Evolutionary conservation across 2,113 vertebrate genomes (phyloP), one percentile per base, ranked within the genome.

Genomic region (Sinocyclocheilus maitianheensis): DNA sequence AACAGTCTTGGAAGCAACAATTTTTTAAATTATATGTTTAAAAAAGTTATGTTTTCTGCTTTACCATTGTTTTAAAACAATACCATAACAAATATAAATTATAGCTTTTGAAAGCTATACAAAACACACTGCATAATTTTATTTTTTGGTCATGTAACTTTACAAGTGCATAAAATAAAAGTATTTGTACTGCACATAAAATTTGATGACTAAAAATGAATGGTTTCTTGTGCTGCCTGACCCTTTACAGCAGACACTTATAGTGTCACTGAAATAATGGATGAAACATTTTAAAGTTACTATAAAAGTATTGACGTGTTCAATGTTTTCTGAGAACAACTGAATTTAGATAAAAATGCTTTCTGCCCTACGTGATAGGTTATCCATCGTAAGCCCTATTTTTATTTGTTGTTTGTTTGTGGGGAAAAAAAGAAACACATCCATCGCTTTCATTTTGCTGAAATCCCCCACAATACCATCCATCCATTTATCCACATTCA

Each of bases 331-430:
- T 67, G 43, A 34, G 16, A 82, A 69, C 43, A 82, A 69, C 0
- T 82, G 43, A 69, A 82, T 69, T 69, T 67, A 51, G 80, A 82
- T 12, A n/a, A 18, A 82, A 82, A 69, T 30, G 0, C 16, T 13
- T 69, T 69, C 63, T 8, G 24, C 16, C 18, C 62, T 30, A 3
- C 8, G 2, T 48, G 62, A 81, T 46, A 37, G 12, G n/a, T 20
- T n/a, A 81, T 81, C 43, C n/a, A 81, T 81, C 4, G 13, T 26
- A 82, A 69, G 46, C 60, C 11, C 37, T 48, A 12, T 34, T 53
- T 53, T 51, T 34, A 16, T 63, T 80, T 80, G 20, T 16, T 62
- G 5, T 74, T 74, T 46, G 71, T 74, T 75, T 75, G 5, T 24
- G 40, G 10, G 4, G 10, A n/a, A 22, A 20, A 20, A 43, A 37